These are phyloP conservation scores for Colius striatus DNA, from an alignment of 2,113 vertebrate species.

Conservation along the genomic window DNA sequence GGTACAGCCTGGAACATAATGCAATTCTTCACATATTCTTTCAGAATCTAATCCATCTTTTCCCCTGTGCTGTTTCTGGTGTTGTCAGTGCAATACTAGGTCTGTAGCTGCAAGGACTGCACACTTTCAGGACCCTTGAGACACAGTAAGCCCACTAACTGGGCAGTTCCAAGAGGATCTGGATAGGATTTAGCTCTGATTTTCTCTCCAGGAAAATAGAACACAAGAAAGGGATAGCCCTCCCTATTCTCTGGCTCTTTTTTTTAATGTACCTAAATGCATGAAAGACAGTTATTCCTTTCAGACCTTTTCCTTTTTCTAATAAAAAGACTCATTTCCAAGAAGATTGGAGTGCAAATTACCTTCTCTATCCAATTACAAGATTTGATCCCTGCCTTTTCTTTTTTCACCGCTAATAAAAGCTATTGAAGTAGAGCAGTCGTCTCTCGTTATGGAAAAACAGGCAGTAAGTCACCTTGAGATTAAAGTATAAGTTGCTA, in stretches of 20 bases:
- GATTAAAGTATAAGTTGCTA: slow-evolving; percentile 25
- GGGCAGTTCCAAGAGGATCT: neutral
- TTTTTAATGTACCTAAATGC: neutral
- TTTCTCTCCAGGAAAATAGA: neutral
- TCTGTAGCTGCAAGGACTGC: neutral
- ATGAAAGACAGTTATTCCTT: slow-evolving; percentile 28
- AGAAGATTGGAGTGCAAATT: slow-evolving; percentile 43
- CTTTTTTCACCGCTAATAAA: slow-evolving; percentile 30
- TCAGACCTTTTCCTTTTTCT: slow-evolving; percentile 31
- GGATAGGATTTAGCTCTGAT: neutral
- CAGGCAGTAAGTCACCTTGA: slow-evolving; percentile 62
- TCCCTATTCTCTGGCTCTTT: neutral
- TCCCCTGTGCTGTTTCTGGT: neutral
- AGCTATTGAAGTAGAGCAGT: slow-evolving; percentile 47
- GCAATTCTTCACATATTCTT: neutral
- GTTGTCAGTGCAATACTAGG: neutral
- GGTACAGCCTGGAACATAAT: neutral
- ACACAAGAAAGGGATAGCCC: neutral
- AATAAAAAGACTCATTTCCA: slow-evolving; percentile 46
- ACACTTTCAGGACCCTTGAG: neutral
- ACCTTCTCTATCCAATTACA: slow-evolving; percentile 37
- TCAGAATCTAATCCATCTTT: neutral
- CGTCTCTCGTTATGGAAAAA: neutral
- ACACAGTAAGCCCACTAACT: neutral
- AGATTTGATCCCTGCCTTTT: slow-evolving; percentile 5